Conservation (phyloP, 2,888 invertebrate species). For the Cistogaster globosa region DNA sequence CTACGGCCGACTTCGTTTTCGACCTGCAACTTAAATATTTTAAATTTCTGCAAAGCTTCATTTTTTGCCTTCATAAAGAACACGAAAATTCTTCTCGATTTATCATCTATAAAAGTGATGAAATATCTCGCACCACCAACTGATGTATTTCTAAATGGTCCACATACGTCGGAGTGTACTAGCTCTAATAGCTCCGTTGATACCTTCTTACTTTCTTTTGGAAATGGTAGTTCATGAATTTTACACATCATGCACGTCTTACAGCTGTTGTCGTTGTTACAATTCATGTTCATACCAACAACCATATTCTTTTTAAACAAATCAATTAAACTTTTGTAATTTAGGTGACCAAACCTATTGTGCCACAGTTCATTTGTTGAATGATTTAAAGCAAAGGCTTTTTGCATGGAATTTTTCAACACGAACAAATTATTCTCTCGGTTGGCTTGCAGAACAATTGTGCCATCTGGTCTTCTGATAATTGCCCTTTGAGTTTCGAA, state of each 20-base stretch:
- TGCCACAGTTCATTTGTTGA: too few relatives aligned
- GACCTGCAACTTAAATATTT: conserved; percentile 33
- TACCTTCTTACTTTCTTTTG: not conserved
- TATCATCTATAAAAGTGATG: conserved; percentile 22
- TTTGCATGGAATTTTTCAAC: too few relatives aligned
- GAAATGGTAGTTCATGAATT: conserved; percentile 21
- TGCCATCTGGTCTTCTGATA: too few relatives aligned
- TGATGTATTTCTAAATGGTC: conserved; percentile 30
- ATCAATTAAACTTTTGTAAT: too few relatives aligned
- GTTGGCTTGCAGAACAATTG: too few relatives aligned
- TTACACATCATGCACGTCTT: conserved; percentile 32
- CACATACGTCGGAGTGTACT: conserved; percentile 25
- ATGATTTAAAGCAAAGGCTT: too few relatives aligned
- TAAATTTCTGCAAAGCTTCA: conserved; percentile 36
- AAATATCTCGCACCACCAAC: conserved; percentile 10
- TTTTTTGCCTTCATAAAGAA: conserved; percentile 48
- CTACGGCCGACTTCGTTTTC: conserved; percentile 41
- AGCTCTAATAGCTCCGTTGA: conserved; percentile 29
- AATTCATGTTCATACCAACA: too few relatives aligned
- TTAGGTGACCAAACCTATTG: too few relatives aligned
- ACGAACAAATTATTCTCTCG: too few relatives aligned
- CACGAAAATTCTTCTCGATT: conserved; percentile 20
- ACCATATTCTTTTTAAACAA: too few relatives aligned
- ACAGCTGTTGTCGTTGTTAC: not conserved
- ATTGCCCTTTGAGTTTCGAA: too few relatives aligned